Evolutionary conservation across 2,113 vertebrate genomes (phyloP).

Genomic region (Pelecanoides urinatrix): DNA sequence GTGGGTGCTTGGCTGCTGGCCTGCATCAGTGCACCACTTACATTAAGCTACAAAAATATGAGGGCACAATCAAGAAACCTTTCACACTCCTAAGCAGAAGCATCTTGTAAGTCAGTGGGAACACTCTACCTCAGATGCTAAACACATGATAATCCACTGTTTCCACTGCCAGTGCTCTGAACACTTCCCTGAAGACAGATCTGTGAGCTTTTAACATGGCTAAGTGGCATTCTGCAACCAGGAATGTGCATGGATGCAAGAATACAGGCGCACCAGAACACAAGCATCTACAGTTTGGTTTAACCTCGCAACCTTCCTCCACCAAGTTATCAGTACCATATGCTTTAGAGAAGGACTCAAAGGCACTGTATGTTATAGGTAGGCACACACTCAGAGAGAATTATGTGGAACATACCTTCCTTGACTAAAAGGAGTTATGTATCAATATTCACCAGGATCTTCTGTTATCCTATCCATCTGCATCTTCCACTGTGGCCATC

Average conservation of each 20-base stretch:
- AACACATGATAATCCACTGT: background rate
- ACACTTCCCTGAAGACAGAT: background rate
- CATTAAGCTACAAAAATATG: background rate
- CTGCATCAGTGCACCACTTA: background rate
- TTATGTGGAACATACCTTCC: background rate
- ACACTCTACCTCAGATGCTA: background rate
- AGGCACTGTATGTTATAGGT: background rate
- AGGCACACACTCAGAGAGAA: background rate
- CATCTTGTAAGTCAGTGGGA: background rate
- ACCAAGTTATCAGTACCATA: background rate
- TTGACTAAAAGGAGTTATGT: background rate
- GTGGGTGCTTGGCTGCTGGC: background rate
- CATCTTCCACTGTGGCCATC: background rate
- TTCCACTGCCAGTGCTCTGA: background rate
- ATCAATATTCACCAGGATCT: background rate
- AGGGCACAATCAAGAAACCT: background rate
- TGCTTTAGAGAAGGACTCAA: background rate
- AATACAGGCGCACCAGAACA: background rate
- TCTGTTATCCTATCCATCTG: background rate
- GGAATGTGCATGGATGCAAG: background rate
- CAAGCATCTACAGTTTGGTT: background rate
- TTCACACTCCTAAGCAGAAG: background rate
- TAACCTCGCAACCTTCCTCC: background rate
- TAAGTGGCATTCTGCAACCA: background rate
- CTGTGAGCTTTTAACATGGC: background rate